Base-by-base conservation (phyloP, 2,113 vertebrate species). In the Cyprinodon variegatus region DNA sequence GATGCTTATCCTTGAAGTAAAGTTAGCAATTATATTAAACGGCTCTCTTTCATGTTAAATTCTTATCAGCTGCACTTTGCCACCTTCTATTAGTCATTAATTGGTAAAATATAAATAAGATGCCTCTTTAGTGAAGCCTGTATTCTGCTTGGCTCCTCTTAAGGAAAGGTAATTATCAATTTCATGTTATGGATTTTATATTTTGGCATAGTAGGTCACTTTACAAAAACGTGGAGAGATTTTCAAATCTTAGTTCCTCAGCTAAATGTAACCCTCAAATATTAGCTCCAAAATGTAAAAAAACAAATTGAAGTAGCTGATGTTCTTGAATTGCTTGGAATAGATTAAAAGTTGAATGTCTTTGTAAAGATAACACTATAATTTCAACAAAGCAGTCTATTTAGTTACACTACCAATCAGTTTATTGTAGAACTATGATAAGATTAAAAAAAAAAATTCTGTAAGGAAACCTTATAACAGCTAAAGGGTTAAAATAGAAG, bases 31-130 rank as follows among this genome's bases (percentile, higher is more conserved):
- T 8, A 75, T 4, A 36, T 86, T 75, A 65, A 70, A 3, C 50
- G 74, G 53, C 74, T 60, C 59, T 68, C 85, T 72, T 72, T 66
- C 78, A 70, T 45, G 62, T 62, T 11, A 9, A 77, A 50, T 45
- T 83, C 82, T 92, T 94, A 94, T 94, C 92, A 87, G 41, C 67
- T 93, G 94, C 76, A 90, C 94, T 93, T 94, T 94, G 94, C 63
- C 87, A 86, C 85, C 75, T 37, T 82, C 86, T 84, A 93, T 90
- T 90, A 87, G 82, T 87, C 70, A 90, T 82, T 77, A 78, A 76
- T 85, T 17, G 85, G 65, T 15, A 13, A 77, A 86, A 77, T 94
- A 94, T 94, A 94, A 93, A 93, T 88, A 13, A 57, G 65, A 36
- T 39, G 17, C 50, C 37, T 45, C 38, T 57, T 12, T 11, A 38